A percentile compares a stretch with the other conserved stretches of the same genome.
phyloP scores from a whole-genome alignment of 2,888 invertebrate species.

The Horisme vitalbata region DNA sequence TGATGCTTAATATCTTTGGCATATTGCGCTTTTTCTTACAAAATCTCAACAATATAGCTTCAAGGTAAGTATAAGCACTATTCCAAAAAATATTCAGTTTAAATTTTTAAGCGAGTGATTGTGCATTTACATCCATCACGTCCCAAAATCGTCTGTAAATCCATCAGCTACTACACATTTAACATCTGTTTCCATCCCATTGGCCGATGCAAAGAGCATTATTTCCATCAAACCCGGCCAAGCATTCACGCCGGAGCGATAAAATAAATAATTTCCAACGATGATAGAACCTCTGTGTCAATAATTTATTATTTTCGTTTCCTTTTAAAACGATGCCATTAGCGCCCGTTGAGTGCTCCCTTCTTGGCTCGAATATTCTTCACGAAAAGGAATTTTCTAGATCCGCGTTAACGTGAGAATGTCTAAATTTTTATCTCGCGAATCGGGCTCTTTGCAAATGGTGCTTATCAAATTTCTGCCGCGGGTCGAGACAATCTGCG shows the following conservation, averaged over 20 bases:
- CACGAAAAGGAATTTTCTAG: conserved; percentile 56
- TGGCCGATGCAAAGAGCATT: conserved; percentile 60
- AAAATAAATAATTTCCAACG: conserved; percentile 61
- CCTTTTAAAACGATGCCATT: conserved; percentile 72
- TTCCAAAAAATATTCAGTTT: background rate
- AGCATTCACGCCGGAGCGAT: conserved; percentile 40
- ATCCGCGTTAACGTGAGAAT: conserved; percentile 50
- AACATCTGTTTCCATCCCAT: conserved; percentile 63
- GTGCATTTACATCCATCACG: background rate
- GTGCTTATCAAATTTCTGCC: conserved; percentile 52
- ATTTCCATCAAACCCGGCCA: conserved; percentile 43
- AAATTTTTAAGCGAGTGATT: background rate
- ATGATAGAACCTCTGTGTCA: conserved; percentile 67
- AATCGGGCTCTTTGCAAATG: conserved; percentile 49
- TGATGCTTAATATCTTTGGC: too few species aligned
- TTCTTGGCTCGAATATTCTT: conserved; percentile 58
- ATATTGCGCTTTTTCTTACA: too few species aligned
- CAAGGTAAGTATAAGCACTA: background rate
- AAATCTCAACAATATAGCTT: too few species aligned
- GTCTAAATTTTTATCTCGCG: conserved; percentile 59
- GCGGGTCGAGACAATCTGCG: conserved; percentile 39
- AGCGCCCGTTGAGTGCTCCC: conserved; percentile 62
- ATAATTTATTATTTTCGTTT: conserved; percentile 77
- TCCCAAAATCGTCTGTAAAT: conserved; percentile 24
- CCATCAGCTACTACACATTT: conserved; percentile 57